Percentiles rank a stretch among this genome's conserved stretches.
phyloP scores from a whole-genome alignment of 2,797 vertebrate genomes.

The Tauraco hartlaubi region DNA sequence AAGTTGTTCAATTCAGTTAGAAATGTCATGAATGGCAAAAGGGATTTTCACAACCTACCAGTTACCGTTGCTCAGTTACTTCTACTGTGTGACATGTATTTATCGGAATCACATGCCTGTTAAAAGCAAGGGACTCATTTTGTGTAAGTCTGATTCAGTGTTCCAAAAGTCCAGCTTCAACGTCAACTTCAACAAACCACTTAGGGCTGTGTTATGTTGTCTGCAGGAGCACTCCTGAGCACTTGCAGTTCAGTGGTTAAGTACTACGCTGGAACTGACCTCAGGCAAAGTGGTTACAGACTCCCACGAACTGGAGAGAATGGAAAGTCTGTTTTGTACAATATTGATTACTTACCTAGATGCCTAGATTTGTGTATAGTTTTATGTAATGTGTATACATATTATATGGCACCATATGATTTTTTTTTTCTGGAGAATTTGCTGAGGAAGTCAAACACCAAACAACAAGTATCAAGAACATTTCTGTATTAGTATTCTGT shows the following conservation, averaged over 20 bases:
- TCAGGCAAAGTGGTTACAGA: not conserved
- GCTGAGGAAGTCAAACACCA: not conserved
- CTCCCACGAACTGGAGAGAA: not conserved
- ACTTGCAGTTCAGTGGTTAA: not conserved
- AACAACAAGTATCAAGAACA: not conserved
- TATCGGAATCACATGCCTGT: not conserved
- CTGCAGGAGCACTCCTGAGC: not conserved
- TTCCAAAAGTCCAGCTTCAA: not conserved
- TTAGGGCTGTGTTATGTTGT: not conserved
- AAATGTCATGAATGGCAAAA: not conserved
- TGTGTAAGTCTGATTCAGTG: not conserved
- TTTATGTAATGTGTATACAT: not conserved
- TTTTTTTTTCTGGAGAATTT: not conserved
- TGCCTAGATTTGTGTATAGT: not conserved
- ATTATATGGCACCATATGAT: fast-evolving
- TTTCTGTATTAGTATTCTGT: not conserved
- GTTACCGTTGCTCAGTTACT: not conserved
- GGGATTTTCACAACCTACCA: not conserved
- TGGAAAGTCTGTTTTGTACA: not conserved
- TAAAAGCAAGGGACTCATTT: not conserved
- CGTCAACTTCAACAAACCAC: not conserved
- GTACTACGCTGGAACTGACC: not conserved
- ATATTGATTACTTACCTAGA: not conserved
- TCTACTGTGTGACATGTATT: not conserved
- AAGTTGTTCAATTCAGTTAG: not conserved